Conservation (phyloP, 2,113 vertebrate species). For the Gambusia affinis region DNA sequence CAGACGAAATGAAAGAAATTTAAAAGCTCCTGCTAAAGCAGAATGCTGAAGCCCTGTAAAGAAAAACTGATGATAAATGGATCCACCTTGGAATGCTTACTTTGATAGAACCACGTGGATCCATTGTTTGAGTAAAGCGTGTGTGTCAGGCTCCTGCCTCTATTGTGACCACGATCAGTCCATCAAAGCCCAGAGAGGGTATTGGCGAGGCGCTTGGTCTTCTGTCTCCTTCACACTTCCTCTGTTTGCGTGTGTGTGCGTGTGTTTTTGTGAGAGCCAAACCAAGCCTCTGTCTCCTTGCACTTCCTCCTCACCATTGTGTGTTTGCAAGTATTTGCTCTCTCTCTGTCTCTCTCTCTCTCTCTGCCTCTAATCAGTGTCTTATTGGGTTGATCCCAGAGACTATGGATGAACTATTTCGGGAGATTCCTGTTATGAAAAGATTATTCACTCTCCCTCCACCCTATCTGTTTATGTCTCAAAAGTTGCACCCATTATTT, state of each 20-base stretch:
- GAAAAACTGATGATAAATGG: slow-evolving; percentile 3
- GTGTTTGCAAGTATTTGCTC: slow-evolving; percentile 32
- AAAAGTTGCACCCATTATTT: slow-evolving; percentile 40
- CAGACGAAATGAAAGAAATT: slow-evolving; percentile 9
- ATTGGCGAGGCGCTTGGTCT: slow-evolving; percentile 63
- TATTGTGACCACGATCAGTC: slow-evolving; percentile 67
- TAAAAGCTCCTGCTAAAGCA: slow-evolving; percentile 13
- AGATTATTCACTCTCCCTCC: slow-evolving; percentile 32
- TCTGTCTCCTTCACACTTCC: slow-evolving; percentile 73
- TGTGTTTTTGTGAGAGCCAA: slow-evolving; percentile 39
- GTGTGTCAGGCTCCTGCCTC: slow-evolving; percentile 62
- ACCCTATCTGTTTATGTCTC: slow-evolving; percentile 16
- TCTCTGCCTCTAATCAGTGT: slow-evolving; percentile 52
- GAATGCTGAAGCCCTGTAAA: not conserved
- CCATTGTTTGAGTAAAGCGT: slow-evolving; percentile 62
- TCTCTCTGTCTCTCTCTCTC: slow-evolving; percentile 23
- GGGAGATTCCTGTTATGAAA: slow-evolving; percentile 75
- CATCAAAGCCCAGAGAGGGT: slow-evolving; percentile 71
- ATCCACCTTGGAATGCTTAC: slow-evolving; percentile 12
- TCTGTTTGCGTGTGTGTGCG: slow-evolving; percentile 70
- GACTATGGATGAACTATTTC: slow-evolving; percentile 67
- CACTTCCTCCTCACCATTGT: slow-evolving; percentile 71
- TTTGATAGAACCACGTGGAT: slow-evolving; percentile 1
- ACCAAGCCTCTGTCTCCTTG: slow-evolving; percentile 59
- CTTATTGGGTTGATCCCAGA: slow-evolving; percentile 56